Percentiles rank a stretch among this genome's conserved stretches.
These are phyloP conservation scores for Prosapia bicincta DNA, from an alignment of 2,888 invertebrate genomes.

Conservation along the genomic window DNA sequence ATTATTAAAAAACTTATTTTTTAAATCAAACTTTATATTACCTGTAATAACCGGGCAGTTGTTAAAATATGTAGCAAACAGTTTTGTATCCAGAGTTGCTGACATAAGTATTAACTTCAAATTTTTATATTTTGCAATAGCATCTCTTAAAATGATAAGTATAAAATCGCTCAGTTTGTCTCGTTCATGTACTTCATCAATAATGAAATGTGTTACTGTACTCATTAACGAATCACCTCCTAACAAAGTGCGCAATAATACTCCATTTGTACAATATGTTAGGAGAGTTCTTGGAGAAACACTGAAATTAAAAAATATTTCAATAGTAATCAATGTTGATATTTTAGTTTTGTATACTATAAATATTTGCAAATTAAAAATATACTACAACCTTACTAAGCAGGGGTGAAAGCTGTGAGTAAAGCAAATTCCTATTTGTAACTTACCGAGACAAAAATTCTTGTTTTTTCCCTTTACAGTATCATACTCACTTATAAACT, in stretches of 20 bases:
- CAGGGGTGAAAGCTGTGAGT: too few species aligned
- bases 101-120: constrained; percentile 90
- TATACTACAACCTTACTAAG: too few species aligned
- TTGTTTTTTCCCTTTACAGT: too few species aligned
- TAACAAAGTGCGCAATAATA: constrained; percentile 84
- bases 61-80: constrained; percentile 82
- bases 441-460: too few species aligned
- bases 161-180: constrained; percentile 92
- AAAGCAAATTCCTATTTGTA: too few species aligned
- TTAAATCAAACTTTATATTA: too few species aligned
- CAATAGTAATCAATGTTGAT: too few species aligned
- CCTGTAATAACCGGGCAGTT: constrained; percentile 65
- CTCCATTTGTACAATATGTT: constrained; percentile 90
- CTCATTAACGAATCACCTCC: constrained; percentile 64
- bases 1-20: too few species aligned
- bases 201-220: constrained; percentile 78
- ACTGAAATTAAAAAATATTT: constrained; percentile 48
- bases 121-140: constrained; percentile 63
- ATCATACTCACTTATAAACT: too few species aligned
- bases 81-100: constrained; percentile 81
- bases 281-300: constrained; percentile 75
- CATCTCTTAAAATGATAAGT: constrained; percentile 77
- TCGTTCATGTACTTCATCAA: constrained; percentile 96
- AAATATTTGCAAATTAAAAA: too few species aligned
- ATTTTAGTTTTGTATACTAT: too few species aligned